Conservation (phyloP, 2,113 vertebrate species). For the Hylia prasina region DNA sequence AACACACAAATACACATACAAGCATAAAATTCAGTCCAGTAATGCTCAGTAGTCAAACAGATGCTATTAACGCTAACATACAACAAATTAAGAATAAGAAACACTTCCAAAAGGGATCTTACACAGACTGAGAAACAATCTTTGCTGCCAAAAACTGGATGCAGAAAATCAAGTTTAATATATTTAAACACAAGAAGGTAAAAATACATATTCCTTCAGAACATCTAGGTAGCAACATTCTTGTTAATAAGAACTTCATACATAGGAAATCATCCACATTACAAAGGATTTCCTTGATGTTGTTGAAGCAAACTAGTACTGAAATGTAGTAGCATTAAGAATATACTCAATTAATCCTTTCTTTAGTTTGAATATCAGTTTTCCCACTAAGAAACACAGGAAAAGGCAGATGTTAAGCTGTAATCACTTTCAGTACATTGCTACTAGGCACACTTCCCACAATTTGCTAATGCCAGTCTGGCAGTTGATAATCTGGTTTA, state of each 20-base stretch:
- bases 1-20: neutral
- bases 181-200: neutral
- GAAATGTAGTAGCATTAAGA: neutral
- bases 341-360: neutral
- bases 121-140: neutral
- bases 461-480: neutral
- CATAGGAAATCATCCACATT: neutral
- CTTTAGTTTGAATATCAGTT: neutral
- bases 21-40: neutral
- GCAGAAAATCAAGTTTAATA: neutral
- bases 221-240: neutral
- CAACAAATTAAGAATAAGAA: neutral
- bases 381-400: rapidly evolving
- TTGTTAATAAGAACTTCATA: neutral
- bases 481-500: neutral
- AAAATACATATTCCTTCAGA: neutral
- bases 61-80: neutral
- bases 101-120: neutral
- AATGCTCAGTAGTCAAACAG: neutral
- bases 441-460: neutral
- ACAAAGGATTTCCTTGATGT: neutral
- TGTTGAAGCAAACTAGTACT: neutral
- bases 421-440: neutral
- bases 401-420: neutral
- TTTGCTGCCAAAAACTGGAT: neutral